A percentile compares a stretch with the other conserved stretches of the same genome.
These are phyloP conservation scores for Himalopsyche japonica DNA, from an alignment of 2,888 invertebrate genomes.

Conservation along the genomic window DNA sequence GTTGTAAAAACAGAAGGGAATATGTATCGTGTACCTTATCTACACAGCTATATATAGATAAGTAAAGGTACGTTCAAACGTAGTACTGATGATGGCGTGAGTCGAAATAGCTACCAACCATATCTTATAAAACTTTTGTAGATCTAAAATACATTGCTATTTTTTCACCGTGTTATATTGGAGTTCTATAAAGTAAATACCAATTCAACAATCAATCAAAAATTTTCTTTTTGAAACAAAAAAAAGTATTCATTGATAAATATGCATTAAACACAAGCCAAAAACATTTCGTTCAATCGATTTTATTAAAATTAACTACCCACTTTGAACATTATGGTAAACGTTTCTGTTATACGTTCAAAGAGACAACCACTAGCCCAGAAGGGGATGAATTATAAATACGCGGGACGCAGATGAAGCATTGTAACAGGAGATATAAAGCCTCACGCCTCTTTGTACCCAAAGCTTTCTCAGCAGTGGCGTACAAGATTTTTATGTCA, in stretches of 20 bases:
- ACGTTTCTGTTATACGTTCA: neutral
- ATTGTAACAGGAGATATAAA: neutral
- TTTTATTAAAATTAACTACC: neutral
- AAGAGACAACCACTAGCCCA: neutral
- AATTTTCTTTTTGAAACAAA: neutral
- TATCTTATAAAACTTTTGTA: too few relatives aligned
- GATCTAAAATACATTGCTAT: too few relatives aligned
- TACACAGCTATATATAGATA: too few relatives aligned
- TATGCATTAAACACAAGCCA: neutral
- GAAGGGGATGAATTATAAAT: neutral
- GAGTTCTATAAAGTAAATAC: too few relatives aligned
- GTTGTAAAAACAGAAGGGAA: too few relatives aligned
- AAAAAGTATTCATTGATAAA: neutral
- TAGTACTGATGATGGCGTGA: too few relatives aligned
- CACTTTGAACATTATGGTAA: neutral
- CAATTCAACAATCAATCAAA: too few relatives aligned
- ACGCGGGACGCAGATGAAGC: neutral
- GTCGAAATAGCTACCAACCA: too few relatives aligned
- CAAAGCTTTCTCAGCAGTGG: neutral
- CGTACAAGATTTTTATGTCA: neutral
- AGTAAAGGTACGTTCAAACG: too few relatives aligned
- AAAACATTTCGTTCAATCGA: neutral
- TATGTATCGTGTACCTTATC: too few relatives aligned
- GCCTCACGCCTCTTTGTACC: neutral
- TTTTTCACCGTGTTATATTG: too few relatives aligned